These are phyloP conservation scores for Meliscaeva auricollis DNA, from an alignment of 2,888 invertebrate genomes.

Conservation along the genomic window DNA sequence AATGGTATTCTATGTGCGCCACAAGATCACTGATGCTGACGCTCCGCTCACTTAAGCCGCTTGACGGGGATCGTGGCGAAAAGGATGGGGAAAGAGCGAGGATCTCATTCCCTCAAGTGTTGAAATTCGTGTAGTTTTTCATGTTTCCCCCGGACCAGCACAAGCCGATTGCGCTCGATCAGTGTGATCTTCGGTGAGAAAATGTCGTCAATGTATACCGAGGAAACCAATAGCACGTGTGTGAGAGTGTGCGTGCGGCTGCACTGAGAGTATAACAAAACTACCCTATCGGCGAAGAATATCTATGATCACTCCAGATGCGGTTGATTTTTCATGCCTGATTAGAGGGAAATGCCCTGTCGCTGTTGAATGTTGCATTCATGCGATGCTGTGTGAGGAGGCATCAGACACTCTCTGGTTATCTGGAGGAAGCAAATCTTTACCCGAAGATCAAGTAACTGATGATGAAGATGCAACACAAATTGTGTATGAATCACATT, in stretches of 20 bases:
- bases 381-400: conserved; percentile 22
- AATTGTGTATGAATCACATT: neutral
- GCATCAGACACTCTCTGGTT: conserved; percentile 40
- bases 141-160: conserved; percentile 61
- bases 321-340: conserved; percentile 72
- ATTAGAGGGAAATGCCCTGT: conserved; percentile 67
- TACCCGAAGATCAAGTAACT: conserved; percentile 52
- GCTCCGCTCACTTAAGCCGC: neutral
- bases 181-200: conserved; percentile 45
- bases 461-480: conserved; percentile 53
- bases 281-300: conserved; percentile 37
- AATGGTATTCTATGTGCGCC: conserved; percentile 75
- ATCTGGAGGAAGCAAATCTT: conserved; percentile 52
- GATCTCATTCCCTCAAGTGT: conserved; percentile 74
- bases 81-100: conserved; percentile 33
- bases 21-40: conserved; percentile 52
- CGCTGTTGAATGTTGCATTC: conserved; percentile 30
- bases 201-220: conserved; percentile 58
- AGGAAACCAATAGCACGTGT: conserved; percentile 8
- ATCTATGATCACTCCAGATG: conserved; percentile 62
- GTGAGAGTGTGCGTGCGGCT: conserved; percentile 38
- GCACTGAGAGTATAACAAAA: neutral
- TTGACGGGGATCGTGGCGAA: neutral
- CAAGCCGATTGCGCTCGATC: conserved; percentile 40
- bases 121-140: conserved; percentile 75